These are phyloP conservation scores for Onychostoma macrolepis DNA, from an alignment of 2,113 vertebrate genomes.

Conservation along the genomic window DNA sequence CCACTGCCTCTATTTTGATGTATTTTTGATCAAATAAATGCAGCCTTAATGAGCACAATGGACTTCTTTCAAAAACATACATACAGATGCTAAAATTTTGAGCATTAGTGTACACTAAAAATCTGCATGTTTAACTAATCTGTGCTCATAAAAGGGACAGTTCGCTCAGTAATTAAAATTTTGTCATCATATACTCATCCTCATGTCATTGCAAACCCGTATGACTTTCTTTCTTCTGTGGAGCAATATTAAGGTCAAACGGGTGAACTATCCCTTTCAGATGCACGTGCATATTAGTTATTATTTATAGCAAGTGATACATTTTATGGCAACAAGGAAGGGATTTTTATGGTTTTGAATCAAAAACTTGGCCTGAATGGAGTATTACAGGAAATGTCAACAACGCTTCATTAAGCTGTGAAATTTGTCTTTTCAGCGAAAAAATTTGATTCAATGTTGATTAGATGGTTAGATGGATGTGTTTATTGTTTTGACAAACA, in stretches of 20 bases:
- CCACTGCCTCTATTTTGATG: neutral
- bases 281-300: neutral
- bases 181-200: neutral
- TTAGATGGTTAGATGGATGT: conserved; percentile 32
- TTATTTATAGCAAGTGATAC: neutral
- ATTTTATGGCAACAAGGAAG: neutral
- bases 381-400: neutral
- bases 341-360: neutral
- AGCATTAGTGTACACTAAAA: neutral
- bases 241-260: neutral
- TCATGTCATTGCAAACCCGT: neutral
- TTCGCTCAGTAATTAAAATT: neutral
- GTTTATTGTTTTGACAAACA: conserved; percentile 11
- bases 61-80: too few relatives aligned
- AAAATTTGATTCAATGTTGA: neutral
- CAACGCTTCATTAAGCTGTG: neutral
- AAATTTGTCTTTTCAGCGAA: conserved; percentile 8
- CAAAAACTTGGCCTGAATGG: neutral
- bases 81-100: neutral
- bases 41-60: neutral
- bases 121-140: neutral
- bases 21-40: neutral
- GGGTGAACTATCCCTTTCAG: neutral
- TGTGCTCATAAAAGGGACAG: neutral
- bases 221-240: neutral